Percentiles rank a stretch among this genome's conserved stretches.
Conservation (phyloP, 2,113 vertebrate genomes). For the Spea bombifrons region DNA sequence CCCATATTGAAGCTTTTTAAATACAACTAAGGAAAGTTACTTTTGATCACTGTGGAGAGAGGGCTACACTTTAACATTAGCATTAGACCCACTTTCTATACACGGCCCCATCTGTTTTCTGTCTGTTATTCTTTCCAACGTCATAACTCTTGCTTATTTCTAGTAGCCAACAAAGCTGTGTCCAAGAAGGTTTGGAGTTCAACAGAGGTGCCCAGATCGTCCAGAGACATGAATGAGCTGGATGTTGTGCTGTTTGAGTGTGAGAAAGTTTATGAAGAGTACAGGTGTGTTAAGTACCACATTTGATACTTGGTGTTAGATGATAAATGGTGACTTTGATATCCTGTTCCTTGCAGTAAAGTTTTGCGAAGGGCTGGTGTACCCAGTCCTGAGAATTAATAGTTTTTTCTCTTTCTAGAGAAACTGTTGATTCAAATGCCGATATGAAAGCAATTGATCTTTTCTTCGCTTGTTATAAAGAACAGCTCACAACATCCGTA, state of each 20-base stretch:
- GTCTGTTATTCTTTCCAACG: too few relatives aligned
- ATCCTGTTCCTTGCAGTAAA: not conserved
- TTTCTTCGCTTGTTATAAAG: slow-evolving; percentile 70
- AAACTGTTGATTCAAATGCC: slow-evolving; percentile 62
- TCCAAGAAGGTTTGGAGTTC: slow-evolving; percentile 55
- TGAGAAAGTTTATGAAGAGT: slow-evolving; percentile 61
- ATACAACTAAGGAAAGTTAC: too few relatives aligned
- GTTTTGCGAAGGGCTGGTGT: too few relatives aligned
- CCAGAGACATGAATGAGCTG: slow-evolving; percentile 62
- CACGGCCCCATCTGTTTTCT: too few relatives aligned
- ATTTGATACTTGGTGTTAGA: too few relatives aligned
- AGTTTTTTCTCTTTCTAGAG: slow-evolving; percentile 59
- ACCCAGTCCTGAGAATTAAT: too few relatives aligned
- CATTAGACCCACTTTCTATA: too few relatives aligned
- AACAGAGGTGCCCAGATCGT: slow-evolving; percentile 54
- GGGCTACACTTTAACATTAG: too few relatives aligned
- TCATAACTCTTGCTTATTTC: slow-evolving; percentile 39
- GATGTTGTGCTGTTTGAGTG: slow-evolving; percentile 69
- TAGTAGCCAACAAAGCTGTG: slow-evolving; percentile 45
- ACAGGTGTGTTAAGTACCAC: slow-evolving; percentile 57
- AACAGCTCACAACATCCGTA: slow-evolving; percentile 74
- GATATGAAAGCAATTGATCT: slow-evolving; percentile 63
- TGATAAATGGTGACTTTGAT: not conserved
- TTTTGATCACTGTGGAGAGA: too few relatives aligned
- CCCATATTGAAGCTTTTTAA: too few relatives aligned